Evolutionary conservation across 2,113 vertebrate species (phyloP), one percentile per base, ranked within the genome.

Genomic region (Sula dactylatra): DNA sequence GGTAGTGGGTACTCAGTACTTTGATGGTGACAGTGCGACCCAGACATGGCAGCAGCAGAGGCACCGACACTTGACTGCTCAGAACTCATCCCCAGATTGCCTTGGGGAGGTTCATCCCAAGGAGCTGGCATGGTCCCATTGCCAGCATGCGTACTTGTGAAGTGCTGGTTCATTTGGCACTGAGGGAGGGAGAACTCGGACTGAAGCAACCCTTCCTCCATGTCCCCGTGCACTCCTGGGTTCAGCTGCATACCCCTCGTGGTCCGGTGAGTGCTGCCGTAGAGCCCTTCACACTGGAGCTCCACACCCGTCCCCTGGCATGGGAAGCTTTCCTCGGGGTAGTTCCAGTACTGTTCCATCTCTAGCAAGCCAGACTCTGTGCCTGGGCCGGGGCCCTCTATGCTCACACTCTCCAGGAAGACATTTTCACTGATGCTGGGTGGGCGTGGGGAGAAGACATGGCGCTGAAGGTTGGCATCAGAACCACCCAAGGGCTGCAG

Each of bases 361-460:
- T 98, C 98, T 50, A 98, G 97, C 96, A 98, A 91, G 87, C 97
- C 83, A 13, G 98, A 84, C 32, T 97, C 98, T 8, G 88, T 17
- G 58, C 91, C 92, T 62, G 98, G 91, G 94, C 65, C 59, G 72
- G 86, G 22, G 59, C 74, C 94, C 54, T 97, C 98, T 80, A 98
- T 92, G 47, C 93, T 95, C 58, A 98, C 38, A 3, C 91, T 95
- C 76, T 99, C 98, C 98, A 99, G 96, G 36, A 99, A 97, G 15
- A 99, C 98, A 9, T 99, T 99, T 94, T 99, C 99, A 3, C 98
- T 99, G 91, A 99, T 99, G 97, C 99, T 99, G 26, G 99, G 99
- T 0, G 99, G 99, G 2, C 98, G 98, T 3, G 99, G 99, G 16
- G 99, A 99, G 97, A 99, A 99, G 93, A 99, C 96, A 22, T 98